phyloP scores from a whole-genome alignment of 1,140 invertebrate genomes.

The Prorops nasuta region DNA sequence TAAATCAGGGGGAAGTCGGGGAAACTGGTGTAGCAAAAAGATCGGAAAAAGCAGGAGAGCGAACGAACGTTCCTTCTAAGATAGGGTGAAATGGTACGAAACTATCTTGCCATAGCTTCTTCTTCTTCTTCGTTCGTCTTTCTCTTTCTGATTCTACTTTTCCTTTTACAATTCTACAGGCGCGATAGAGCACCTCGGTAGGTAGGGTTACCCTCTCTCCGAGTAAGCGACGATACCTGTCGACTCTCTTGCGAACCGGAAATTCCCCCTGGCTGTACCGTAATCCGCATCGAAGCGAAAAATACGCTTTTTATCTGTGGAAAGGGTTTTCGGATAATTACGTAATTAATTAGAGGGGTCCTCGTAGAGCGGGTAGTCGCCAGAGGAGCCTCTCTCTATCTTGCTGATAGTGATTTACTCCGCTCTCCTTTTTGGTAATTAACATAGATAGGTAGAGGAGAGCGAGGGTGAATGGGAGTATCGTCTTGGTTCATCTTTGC shows the following conservation, averaged over 20 bases:
- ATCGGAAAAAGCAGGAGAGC: conserved; percentile 6
- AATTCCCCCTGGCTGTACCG: conserved; percentile 10
- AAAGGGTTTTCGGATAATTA: conserved; percentile 42
- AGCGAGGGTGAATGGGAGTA: too few species aligned
- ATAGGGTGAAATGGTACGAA: too few species aligned
- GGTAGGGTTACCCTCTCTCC: too few species aligned
- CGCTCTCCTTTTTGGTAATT: conserved; percentile 34
- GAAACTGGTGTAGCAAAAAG: conserved; percentile 38
- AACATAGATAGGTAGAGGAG: conserved; percentile 40
- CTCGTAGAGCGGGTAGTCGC: conserved; percentile 4
- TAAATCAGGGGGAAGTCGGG: conserved; percentile 41
- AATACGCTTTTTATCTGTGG: conserved; percentile 48
- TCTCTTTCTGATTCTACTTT: too few species aligned
- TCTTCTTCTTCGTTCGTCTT: too few species aligned
- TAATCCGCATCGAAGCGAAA: conserved; percentile 48
- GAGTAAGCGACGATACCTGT: conserved; percentile 1
- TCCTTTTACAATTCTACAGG: too few species aligned
- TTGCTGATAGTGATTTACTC: conserved; percentile 37
- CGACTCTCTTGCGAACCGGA: conserved; percentile 2
- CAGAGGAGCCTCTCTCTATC: conserved; percentile 8
- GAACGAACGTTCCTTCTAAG: conserved; percentile 11
- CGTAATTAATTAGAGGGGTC: conserved; percentile 47
- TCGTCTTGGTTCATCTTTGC: too few species aligned
- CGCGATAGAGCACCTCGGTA: too few species aligned
- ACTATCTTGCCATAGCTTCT: too few species aligned